Conservation (phyloP, 2,113 vertebrate genomes). For the Marmota monax region DNA sequence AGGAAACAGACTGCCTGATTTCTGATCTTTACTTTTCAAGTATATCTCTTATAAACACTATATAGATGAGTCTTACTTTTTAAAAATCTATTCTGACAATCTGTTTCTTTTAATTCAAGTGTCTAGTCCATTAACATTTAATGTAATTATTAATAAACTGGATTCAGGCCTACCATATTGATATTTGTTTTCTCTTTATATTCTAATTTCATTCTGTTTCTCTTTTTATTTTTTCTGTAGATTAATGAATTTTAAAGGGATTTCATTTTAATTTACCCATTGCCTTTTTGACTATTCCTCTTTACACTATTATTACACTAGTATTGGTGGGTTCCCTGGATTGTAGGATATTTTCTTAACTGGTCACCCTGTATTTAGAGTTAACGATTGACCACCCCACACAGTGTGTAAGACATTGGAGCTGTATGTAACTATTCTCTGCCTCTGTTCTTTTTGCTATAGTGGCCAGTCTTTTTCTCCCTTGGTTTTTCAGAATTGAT, state of each 20-base stretch:
- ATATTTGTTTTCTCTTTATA: not conserved
- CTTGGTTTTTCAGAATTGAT: not conserved
- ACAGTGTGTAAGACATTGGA: not conserved
- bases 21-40: conserved; percentile 20
- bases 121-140: conserved; percentile 24
- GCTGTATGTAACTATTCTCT: not conserved
- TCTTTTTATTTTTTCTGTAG: conserved; percentile 45
- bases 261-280: conserved; percentile 12
- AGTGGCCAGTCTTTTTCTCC: not conserved
- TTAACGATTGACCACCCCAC: not conserved
- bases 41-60: not conserved
- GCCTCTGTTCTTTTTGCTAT: not conserved
- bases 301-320: not conserved
- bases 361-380: not conserved
- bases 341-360: not conserved
- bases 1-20: not conserved
- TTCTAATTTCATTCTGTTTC: not conserved
- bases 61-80: conserved; percentile 7
- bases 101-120: conserved; percentile 28
- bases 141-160: not conserved
- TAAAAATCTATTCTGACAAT: not conserved
- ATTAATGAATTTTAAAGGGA: not conserved
- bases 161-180: not conserved
- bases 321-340: not conserved
- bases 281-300: not conserved